Conservation (phyloP, 2,888 invertebrate genomes). For the Perithous albicinctus region DNA sequence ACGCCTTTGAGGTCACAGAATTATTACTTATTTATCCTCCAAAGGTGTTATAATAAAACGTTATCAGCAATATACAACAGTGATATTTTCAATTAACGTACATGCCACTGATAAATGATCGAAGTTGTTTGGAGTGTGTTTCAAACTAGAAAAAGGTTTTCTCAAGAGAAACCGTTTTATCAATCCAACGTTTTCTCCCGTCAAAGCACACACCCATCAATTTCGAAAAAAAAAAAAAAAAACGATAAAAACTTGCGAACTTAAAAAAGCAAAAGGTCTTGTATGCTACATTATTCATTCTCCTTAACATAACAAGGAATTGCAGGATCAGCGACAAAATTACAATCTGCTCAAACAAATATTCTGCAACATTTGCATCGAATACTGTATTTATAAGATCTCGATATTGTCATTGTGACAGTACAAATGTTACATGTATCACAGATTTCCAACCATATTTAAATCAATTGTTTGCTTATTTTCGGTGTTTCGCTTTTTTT, state of each 20-base stretch:
- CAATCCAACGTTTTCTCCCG: background rate
- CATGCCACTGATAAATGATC: background rate
- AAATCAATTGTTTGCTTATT: constrained; percentile 42
- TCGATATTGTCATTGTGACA: constrained; percentile 77
- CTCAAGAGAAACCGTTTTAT: background rate
- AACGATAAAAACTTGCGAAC: background rate
- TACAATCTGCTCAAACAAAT: constrained; percentile 3
- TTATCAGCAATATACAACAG: background rate
- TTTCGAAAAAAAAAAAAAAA: background rate
- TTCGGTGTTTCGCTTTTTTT: constrained; percentile 51
- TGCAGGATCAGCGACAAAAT: background rate
- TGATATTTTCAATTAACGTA: background rate
- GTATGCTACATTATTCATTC: background rate
- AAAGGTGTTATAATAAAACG: background rate
- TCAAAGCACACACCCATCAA: background rate
- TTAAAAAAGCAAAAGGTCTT: background rate
- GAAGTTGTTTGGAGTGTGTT: background rate
- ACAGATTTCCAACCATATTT: constrained; percentile 77
- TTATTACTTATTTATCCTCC: background rate
- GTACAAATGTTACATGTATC: constrained; percentile 79
- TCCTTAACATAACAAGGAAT: background rate
- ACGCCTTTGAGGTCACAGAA: background rate
- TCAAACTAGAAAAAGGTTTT: background rate
- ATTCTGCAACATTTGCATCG: constrained; percentile 64
- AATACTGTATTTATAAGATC: constrained; percentile 74